Percentiles rank a stretch among this genome's conserved stretches.
phyloP scores from a whole-genome alignment of 2,113 vertebrate genomes.

The Lasiurus cinereus region DNA sequence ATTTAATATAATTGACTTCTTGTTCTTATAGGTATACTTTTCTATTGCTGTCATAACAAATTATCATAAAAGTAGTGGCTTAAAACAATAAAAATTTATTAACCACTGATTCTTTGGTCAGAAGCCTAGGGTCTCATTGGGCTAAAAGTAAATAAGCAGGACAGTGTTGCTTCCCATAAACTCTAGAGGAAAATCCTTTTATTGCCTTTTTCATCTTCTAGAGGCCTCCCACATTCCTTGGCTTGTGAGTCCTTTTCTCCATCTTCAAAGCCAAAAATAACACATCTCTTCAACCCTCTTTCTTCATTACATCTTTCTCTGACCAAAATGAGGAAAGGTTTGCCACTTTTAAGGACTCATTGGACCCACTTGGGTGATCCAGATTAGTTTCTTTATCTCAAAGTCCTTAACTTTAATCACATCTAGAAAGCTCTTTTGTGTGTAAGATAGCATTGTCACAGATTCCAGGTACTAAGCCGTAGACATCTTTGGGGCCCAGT shows the following conservation, averaged over 20 bases:
- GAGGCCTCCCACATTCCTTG: neutral
- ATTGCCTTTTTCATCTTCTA: neutral
- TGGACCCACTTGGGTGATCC: neutral
- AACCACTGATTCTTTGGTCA: neutral
- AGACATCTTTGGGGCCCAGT: neutral
- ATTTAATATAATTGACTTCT: neutral
- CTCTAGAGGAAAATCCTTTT: neutral
- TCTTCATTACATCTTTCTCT: neutral
- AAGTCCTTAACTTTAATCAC: neutral
- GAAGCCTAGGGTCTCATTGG: neutral
- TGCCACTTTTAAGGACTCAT: neutral
- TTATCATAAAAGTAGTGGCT: neutral
- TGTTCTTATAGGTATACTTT: neutral
- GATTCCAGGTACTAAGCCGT: neutral
- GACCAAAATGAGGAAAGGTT: neutral
- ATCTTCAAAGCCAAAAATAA: constrained; percentile 6
- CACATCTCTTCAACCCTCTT: neutral
- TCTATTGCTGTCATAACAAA: neutral
- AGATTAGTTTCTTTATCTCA: neutral
- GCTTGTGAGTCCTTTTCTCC: neutral
- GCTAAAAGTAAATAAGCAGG: neutral
- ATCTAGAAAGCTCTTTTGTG: neutral
- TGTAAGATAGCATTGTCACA: neutral
- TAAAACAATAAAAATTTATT: neutral
- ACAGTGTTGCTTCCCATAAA: neutral